Evolutionary conservation across 2,888 invertebrate genomes (phyloP).

Genomic region (Nemotelus nigrinus): DNA sequence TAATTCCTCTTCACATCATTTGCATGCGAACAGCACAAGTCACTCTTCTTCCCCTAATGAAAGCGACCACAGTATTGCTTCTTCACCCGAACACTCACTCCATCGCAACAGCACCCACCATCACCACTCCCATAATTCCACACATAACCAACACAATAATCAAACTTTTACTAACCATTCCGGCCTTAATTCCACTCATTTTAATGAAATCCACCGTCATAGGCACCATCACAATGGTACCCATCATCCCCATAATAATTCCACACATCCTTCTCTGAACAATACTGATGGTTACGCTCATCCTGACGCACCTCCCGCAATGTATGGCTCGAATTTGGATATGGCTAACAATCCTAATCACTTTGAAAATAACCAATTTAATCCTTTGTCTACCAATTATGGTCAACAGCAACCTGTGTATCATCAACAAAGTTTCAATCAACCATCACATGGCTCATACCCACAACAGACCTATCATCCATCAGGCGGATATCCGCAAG

Average conservation of each 20-base stretch:
- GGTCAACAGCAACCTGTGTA: slow-evolving; percentile 55
- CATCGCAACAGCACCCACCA: neutral
- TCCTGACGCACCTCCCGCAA: slow-evolving; percentile 22
- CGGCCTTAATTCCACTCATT: slow-evolving; percentile 20
- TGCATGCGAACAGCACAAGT: slow-evolving; percentile 36
- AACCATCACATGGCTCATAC: slow-evolving; percentile 54
- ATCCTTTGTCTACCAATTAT: slow-evolving; percentile 47
- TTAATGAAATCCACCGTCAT: slow-evolving; percentile 26
- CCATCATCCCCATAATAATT: slow-evolving; percentile 28
- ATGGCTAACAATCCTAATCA: slow-evolving; percentile 51
- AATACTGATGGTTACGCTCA: neutral
- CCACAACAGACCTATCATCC: slow-evolving; percentile 44
- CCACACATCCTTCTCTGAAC: slow-evolving; percentile 11
- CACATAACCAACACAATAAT: slow-evolving; percentile 10
- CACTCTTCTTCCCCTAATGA: neutral
- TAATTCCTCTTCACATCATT: slow-evolving; percentile 10
- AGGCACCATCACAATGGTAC: slow-evolving; percentile 25
- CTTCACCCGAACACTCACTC: slow-evolving; percentile 1
- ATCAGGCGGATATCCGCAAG: slow-evolving; percentile 41
- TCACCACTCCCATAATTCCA: slow-evolving; percentile 25
- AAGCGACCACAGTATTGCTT: neutral
- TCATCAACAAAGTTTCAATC: slow-evolving; percentile 58
- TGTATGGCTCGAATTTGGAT: slow-evolving; percentile 34
- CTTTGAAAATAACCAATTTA: slow-evolving; percentile 52
- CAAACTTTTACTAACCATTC: neutral